Base-by-base conservation (phyloP, 2,113 vertebrate genomes). In the Cygnus buccinator region DNA sequence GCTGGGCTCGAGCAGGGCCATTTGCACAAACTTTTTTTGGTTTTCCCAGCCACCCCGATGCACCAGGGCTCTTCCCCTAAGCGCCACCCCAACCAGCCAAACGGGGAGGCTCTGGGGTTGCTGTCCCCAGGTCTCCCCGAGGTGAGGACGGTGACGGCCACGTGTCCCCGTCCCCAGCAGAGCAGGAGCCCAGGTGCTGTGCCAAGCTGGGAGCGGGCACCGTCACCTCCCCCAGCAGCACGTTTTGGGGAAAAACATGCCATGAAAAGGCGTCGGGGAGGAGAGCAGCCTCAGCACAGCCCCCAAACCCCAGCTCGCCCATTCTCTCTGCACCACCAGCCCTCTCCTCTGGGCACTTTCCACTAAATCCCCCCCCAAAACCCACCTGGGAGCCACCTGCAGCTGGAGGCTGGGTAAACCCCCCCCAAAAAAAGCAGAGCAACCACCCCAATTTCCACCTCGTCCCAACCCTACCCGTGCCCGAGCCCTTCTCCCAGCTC, bases 151-250 rank as follows among this genome's bases (percentile, higher is more conserved):
- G 70, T 6, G 4, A 46, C 35, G 37, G 21, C 39, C 21, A 5
- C 3, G 0, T 22, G 7, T 20, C 10, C 46, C 26, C 10, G 1
- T 46, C 55, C 57, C 65, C 26, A 43, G 5, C 1, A 0, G 4
- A 2, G 2, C 21, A 25, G 23, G 21, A 57, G 28, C 26, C 21
- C 8, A 17, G 25, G 20, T 22, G 25, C 37, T 37, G 35, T 55
- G 35, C 48, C 19, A 7, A 37, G 25, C 70, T 73, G 52, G 37
- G 18, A 74, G 37, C 29, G 25, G 28, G 15, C 11, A 20, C 35
- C 18, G 10, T 50, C 44, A 44, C n/a, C 33, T 19, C 35, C 57
- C 72, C 44, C 57, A 44, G 29, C 33, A 26, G 33, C 57, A n/a
- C 43, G 46, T 48, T 48, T 48, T 48, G 46, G 46, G 46, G 46